phyloP scores from a whole-genome alignment of 30 jellyfish, hydroid and myxozoan genomes.

The Catostylus mosaicus region DNA sequence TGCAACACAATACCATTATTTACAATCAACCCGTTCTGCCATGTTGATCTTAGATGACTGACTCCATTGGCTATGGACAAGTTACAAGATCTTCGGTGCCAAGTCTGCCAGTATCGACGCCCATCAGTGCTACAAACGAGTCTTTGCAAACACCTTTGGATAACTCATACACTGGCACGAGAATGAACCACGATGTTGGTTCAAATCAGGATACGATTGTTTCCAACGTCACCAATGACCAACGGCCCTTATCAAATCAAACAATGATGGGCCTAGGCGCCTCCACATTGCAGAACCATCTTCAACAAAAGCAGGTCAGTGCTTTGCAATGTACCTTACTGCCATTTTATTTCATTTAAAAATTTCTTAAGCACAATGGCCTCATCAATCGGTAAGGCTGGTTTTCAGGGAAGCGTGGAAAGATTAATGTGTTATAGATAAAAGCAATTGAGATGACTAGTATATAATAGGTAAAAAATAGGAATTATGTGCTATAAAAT shows the following conservation, averaged over 20 bases:
- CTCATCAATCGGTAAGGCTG: too few species aligned
- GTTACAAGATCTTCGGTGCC: conserved; percentile 29
- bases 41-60: conserved; percentile 26
- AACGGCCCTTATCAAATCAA: conserved; percentile 42
- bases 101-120: conserved; percentile 23
- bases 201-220: conserved; percentile 14
- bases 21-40: too few species aligned
- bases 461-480: too few species aligned
- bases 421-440: too few species aligned
- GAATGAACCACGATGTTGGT: conserved; percentile 42
- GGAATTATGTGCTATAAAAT: too few species aligned
- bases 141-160: conserved; percentile 19
- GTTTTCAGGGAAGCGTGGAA: too few species aligned
- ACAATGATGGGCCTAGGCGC: conserved; percentile 53
- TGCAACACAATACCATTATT: too few species aligned
- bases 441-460: too few species aligned
- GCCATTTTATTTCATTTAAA: too few species aligned
- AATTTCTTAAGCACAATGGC: too few species aligned
- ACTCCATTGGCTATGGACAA: conserved; percentile 22
- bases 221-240: conserved; percentile 30
- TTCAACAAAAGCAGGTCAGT: conserved; percentile 39
- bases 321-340: too few species aligned
- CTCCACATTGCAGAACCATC: conserved; percentile 19
- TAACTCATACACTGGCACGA: conserved; percentile 33
- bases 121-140: conserved; percentile 18